Percentiles rank a stretch among this genome's conserved stretches.
These are phyloP conservation scores for Guaruba guarouba DNA, from an alignment of 2,113 vertebrate genomes.

Conservation along the genomic window DNA sequence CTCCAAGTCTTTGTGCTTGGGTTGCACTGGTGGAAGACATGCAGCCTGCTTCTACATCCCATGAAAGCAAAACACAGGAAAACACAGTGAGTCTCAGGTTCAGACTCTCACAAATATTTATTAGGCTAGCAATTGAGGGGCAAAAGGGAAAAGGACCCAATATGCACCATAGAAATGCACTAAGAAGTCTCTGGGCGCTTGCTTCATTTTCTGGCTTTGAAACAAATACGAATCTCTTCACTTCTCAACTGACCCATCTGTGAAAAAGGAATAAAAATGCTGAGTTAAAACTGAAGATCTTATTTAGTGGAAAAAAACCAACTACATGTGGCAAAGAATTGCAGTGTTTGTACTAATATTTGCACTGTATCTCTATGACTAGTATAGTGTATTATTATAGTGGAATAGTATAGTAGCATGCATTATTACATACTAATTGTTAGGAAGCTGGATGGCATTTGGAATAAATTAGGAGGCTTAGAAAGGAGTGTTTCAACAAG, in stretches of 20 bases:
- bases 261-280: neutral
- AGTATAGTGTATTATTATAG: neutral
- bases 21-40: neutral
- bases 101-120: neutral
- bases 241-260: neutral
- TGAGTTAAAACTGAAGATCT: neutral
- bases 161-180: fast-evolving
- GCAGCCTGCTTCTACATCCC: neutral
- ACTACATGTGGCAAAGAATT: neutral
- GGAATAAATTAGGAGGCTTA: neutral
- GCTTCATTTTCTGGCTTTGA: neutral
- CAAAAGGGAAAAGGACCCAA: neutral
- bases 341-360: neutral
- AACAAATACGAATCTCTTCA: neutral
- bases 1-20: neutral
- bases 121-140: neutral
- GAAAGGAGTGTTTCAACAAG: neutral
- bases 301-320: neutral
- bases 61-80: neutral
- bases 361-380: neutral
- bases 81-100: neutral
- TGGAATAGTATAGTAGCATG: neutral
- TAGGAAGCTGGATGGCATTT: neutral
- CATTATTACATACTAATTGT: neutral
- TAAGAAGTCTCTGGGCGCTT: neutral